Base-by-base conservation (phyloP, 2,797 vertebrate species). In the Eupleurogrammus muticus region DNA sequence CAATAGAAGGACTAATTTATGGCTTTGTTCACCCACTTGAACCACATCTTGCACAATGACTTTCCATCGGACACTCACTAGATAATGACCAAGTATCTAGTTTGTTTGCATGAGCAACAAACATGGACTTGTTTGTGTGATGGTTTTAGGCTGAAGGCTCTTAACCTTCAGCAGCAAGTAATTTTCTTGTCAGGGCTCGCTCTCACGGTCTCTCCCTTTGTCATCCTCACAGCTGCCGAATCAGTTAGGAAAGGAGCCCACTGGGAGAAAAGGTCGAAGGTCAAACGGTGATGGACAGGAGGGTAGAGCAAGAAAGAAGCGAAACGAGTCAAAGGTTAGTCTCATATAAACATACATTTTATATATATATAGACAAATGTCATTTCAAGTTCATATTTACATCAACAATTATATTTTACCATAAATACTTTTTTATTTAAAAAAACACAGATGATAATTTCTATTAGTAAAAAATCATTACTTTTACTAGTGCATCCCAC, bases 231-330 rank as follows among this genome's bases (percentile, higher is more conserved):
- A 96, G 95, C 92, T 95, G 90, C 93, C 94, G 21, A 91, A 92
- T 89, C 93, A 95, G 91, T 90, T 95, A 68, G 95, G 93, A 83
- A 96, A 95, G 84, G 97, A 97, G 82, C 86, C 94, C 90, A 90
- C 92, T 76, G 95, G 95, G 94, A 96, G 95, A 90, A 97, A 97
- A 96, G 95, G 94, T 84, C 97, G 96, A 87, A 96, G 97, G 95
- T 96, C 96, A 94, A 97, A 97, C 82, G 91, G 95, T 92, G 97
- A 99, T 83, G 95, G 97, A 96, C 97, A 97, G 92, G 97, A 97
- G 95, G 95, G 93, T 89, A 98, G 97, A 93, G 94, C 96, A 79
- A 96, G 96, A 91, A 95, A 95, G 93, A 99, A 96, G 93, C 95
- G 95, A 28, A 94, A 93, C 28, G 92, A 96, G 57, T 92, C 96